Base-by-base conservation (phyloP, 2,113 vertebrate genomes). In the Oreochromis aureus region DNA sequence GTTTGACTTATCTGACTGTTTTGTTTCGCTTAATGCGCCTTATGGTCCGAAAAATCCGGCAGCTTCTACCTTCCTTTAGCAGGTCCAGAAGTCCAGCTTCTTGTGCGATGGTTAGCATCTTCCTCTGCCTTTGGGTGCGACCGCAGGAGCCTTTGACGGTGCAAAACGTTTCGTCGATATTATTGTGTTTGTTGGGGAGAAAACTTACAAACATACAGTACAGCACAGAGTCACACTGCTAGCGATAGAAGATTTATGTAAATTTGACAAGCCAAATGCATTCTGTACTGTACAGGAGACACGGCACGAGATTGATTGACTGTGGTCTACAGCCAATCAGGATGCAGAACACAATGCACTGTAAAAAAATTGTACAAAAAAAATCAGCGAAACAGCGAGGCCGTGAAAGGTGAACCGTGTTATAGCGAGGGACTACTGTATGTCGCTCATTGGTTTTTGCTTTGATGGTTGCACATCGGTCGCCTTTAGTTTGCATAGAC, bases 121-220 rank as follows among this genome's bases (percentile, higher is more conserved):
- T 55, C n/a, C 54, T 24, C n/a, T 12, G 54, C n/a, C 54, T 0
- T 0, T 24, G 54, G 54, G 3, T 2, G 54, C 54, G 1, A 55
- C n/a, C 0, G 54, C n/a, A 55, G 54, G 0, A 0, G 54, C n/a
- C 0, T 24, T 12, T 55, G 54, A 1, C 10, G 0, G 54, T 4
- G 54, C 54, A 24, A 24, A 55, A 55, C 1, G 3, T 55, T 55
- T 55, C 2, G 6, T 55, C 54, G 0, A 0, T 22, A 13, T 56
- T 0, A 11, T 56, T 13, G 1, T 10, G 48, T 55, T 24, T 55
- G 54, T 24, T 24, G n/a, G 54, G n/a, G 54, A 55, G 0, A 12
- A 55, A 55, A 55, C 54, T 0, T 12, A 6, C 54, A 12, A 24
- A 55, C 6, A 0, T 24, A 6, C 1, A 22, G 54, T 6, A 0